Conservation (phyloP, 2,113 vertebrate genomes). For the Eidolon helvum region DNA sequence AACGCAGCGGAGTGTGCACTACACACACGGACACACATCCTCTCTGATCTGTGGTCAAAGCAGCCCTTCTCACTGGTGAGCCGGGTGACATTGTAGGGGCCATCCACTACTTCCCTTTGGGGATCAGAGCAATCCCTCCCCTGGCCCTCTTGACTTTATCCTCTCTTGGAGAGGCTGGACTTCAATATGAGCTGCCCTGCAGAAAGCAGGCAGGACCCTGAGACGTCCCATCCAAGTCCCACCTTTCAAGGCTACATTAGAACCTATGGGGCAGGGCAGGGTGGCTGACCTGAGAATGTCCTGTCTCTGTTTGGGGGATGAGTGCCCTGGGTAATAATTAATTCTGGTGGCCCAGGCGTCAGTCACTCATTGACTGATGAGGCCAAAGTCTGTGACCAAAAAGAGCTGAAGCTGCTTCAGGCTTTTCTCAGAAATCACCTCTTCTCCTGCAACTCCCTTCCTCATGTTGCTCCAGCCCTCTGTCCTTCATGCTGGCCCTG, state of each 20-base stretch:
- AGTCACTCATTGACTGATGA: slow-evolving; percentile 56
- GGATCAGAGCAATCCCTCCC: background rate
- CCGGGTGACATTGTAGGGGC: background rate
- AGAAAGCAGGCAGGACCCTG: background rate
- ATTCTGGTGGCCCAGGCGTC: background rate
- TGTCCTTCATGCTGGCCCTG: background rate
- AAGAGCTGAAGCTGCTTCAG: slow-evolving; percentile 67
- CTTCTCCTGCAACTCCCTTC: background rate
- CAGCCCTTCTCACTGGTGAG: background rate
- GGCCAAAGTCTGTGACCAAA: slow-evolving; percentile 65
- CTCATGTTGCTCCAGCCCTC: background rate
- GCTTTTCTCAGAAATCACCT: slow-evolving; percentile 33
- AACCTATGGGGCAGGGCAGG: background rate
- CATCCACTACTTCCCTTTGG: background rate
- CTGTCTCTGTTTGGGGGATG: background rate
- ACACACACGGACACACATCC: fast-evolving
- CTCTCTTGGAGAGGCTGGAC: background rate
- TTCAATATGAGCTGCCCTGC: background rate
- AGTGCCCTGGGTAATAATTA: slow-evolving; percentile 54
- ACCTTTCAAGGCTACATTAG: background rate
- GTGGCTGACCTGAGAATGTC: background rate
- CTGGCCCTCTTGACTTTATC: background rate
- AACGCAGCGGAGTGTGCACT: no score
- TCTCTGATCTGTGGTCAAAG: background rate
- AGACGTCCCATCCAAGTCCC: background rate